A percentile compares a stretch with the other conserved stretches of the same genome.
These are phyloP conservation scores for Argynnis bischoffii DNA, from an alignment of 2,888 invertebrate genomes.

Conservation along the genomic window DNA sequence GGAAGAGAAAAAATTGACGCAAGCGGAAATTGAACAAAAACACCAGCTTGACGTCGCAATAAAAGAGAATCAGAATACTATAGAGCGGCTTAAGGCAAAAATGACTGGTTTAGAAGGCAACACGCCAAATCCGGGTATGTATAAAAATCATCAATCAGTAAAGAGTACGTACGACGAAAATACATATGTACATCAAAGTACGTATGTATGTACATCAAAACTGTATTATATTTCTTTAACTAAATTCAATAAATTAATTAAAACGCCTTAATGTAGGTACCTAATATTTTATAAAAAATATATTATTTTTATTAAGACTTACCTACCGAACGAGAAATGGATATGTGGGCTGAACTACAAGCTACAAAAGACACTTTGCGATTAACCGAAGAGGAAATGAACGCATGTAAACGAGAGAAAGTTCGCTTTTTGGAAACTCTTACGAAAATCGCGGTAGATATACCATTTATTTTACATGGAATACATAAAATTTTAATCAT, in stretches of 20 bases:
- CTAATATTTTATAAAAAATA: neutral
- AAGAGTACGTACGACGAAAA: no score
- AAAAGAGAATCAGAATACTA: conserved; percentile 49
- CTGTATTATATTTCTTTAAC: neutral
- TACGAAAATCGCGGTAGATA: conserved; percentile 68
- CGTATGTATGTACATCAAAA: no score
- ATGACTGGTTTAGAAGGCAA: conserved; percentile 62
- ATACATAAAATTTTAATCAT: neutral
- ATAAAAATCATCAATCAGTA: neutral
- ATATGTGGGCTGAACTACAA: conserved; percentile 71
- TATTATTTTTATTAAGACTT: conserved; percentile 51
- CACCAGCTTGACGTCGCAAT: conserved; percentile 51
- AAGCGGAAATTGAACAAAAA: conserved; percentile 56
- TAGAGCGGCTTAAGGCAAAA: conserved; percentile 62
- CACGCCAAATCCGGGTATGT: conserved; percentile 63
- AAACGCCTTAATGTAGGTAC: neutral
- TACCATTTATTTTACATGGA: conserved; percentile 18
- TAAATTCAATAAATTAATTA: neutral
- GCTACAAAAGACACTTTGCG: conserved; percentile 71
- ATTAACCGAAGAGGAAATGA: conserved; percentile 69
- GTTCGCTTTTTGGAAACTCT: conserved; percentile 71
- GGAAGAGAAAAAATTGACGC: conserved; percentile 50
- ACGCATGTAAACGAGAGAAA: conserved; percentile 68
- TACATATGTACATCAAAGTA: no score
- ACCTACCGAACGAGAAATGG: conserved; percentile 73